Evolutionary conservation across 2,797 vertebrate species (phyloP), one percentile per base, ranked within the genome.

Genomic region (Anguilla obscura): DNA sequence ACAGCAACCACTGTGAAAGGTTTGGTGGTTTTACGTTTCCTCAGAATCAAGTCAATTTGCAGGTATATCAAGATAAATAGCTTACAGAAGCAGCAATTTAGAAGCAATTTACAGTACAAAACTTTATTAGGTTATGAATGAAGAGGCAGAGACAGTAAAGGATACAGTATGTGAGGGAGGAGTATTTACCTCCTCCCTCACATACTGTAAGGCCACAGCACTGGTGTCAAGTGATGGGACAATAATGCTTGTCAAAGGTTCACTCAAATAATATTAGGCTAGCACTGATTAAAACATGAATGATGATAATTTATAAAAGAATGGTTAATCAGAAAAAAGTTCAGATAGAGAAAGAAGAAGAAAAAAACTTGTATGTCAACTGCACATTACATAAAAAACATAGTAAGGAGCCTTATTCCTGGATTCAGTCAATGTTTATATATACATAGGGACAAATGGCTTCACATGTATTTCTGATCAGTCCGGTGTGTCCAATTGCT

Each of bases 121-220:
- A 52, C 58, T 30, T 74, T 69, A 33, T 40, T 48, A 33, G 56
- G 9, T 54, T 76, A 18, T 48, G 24, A n/a, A 76, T 27, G 18
- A 52, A 88, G 36, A 30, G 56, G 8, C 16, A 71, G 24, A 76
- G 12, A 14, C 54, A 76, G 83, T 88, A 74, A 85, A 79, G 69
- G 66, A 45, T 5, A 45, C 40, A 45, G 56, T 27, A 6, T 24
- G n/a, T 33, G 74, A 79, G 21, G 80, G 45, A 12, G 45, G 48
- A 21, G 74, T 40, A 40, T 40, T 40, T 33, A 76, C 74, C 69
- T 36, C 2, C n/a, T n/a, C n/a, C n/a, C n/a, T n/a, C n/a, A n/a
- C n/a, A n/a, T n/a, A n/a, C n/a, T n/a, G n/a, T n/a, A 12, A 74
- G 69, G 69, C 69, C 69, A 74, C n/a, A 27, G 10, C 3, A 12